Percentiles rank a stretch among this genome's conserved stretches.
Evolutionary conservation across 2,113 vertebrate species (phyloP).

Genomic region (Columba livia): DNA sequence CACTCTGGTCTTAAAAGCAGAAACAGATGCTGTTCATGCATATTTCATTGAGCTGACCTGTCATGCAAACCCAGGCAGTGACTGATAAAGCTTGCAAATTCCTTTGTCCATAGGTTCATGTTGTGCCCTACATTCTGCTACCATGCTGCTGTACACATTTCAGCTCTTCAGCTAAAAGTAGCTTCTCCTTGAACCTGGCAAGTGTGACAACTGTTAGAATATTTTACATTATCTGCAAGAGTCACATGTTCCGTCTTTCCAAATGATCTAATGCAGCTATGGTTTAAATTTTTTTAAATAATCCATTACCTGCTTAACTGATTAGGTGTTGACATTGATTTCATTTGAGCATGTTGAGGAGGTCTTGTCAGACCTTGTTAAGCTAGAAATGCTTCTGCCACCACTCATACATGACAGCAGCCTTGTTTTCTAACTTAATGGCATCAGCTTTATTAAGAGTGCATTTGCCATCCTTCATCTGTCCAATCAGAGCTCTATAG

Average conservation of each 20-base stretch:
- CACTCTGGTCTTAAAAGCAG: slow-evolving; percentile 53
- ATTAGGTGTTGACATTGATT: slow-evolving; percentile 62
- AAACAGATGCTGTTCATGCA: slow-evolving; percentile 66
- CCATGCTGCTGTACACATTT: neutral
- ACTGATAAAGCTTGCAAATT: slow-evolving; percentile 43
- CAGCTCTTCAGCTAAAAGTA: slow-evolving; percentile 35
- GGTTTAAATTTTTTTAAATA: slow-evolving; percentile 33
- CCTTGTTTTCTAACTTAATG: slow-evolving; percentile 61
- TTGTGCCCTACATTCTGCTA: slow-evolving; percentile 22
- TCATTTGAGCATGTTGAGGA: slow-evolving; percentile 39
- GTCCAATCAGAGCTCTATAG: slow-evolving; percentile 42
- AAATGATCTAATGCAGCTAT: slow-evolving; percentile 25
- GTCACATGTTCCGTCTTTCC: neutral
- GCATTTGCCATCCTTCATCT: slow-evolving; percentile 52
- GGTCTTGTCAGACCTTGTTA: slow-evolving; percentile 60
- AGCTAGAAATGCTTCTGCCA: slow-evolving; percentile 56
- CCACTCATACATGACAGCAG: slow-evolving; percentile 55
- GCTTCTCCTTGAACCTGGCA: slow-evolving; percentile 4
- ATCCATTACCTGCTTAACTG: slow-evolving; percentile 62
- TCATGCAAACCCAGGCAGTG: slow-evolving; percentile 6
- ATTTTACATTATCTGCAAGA: slow-evolving; percentile 25
- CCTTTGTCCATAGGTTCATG: slow-evolving; percentile 43
- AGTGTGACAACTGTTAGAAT: slow-evolving; percentile 51
- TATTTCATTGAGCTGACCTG: slow-evolving; percentile 52
- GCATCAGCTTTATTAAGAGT: slow-evolving; percentile 31